Base-by-base conservation (phyloP, 2,888 invertebrate species). In the Heliconius cydno region DNA sequence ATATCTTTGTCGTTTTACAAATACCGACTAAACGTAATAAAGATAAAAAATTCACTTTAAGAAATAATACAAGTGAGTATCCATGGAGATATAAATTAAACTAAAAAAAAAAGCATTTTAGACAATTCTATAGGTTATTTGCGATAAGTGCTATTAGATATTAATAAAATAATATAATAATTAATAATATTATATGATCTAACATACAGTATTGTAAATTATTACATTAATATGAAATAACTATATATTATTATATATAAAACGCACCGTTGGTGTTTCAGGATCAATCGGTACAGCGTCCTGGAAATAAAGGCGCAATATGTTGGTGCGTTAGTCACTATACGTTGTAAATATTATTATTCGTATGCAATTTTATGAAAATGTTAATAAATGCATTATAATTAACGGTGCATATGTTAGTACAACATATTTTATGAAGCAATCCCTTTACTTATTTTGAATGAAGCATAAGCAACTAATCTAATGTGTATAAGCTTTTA, bases 201-300 rank as follows among this genome's bases (percentile, higher is more conserved):
- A 25, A 22, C 22, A 52, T 52, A 52, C 22, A 22, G 22, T 22
- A 52, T 52, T 52, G 52, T 52, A 19, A 52, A 52, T 52, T 22
- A 52, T 22, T 52, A 52, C 22, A 52, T 52, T 52, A 7, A 9
- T 9, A 52, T 52, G 22, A 22, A 52, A 34, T 22, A 60, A 60
- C 34, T 60, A 70, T 67, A 57, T 52, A 73, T 78, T 82, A 80
- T 41, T 41, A 34, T 34, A 22, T n/a, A 60, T 60, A 60, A 60
- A 83, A 86, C 86, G 86, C 84, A 86, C 86, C 86, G 85, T 85
- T 81, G 86, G 85, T 78, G 85, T 84, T 60, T 87, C 86, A 71
- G 84, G 85, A 74, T 86, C 85, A 82, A 85, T 84, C 81, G 84
- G 84, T 76, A 80, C 85, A 76, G 84, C 82, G 78, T 86, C 86